These are phyloP conservation scores for Chaenocephalus aceratus DNA, from an alignment of 2,113 vertebrate species.

Conservation along the genomic window DNA sequence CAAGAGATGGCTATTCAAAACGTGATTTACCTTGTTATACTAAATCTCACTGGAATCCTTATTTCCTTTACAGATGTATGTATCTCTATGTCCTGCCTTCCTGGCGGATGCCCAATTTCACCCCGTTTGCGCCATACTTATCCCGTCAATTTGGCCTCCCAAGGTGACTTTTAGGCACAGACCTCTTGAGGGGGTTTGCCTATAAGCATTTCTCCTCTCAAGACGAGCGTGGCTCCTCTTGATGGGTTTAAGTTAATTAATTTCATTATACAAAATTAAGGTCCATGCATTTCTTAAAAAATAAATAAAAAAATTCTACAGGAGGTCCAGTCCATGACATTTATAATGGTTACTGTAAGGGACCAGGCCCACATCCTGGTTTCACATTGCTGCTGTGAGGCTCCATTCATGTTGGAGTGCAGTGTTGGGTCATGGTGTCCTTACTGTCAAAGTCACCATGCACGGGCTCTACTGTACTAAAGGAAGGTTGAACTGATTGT, in stretches of 20 bases:
- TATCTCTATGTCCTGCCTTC: slow-evolving; percentile 33
- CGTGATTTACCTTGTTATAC: slow-evolving; percentile 66
- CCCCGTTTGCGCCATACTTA: slow-evolving; percentile 76
- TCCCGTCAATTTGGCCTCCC: slow-evolving; percentile 76
- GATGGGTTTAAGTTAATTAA: slow-evolving; percentile 18
- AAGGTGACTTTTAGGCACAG: slow-evolving; percentile 82
- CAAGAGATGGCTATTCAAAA: slow-evolving; percentile 48
- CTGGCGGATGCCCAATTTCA: slow-evolving; percentile 52
- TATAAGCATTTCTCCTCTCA: slow-evolving; percentile 43
- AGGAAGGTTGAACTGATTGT: slow-evolving; percentile 16
- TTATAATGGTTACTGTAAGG: slow-evolving; percentile 8
- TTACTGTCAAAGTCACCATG: slow-evolving; percentile 71
- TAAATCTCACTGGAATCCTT: slow-evolving; percentile 37
- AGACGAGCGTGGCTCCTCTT: slow-evolving; percentile 45
- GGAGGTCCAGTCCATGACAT: not conserved
- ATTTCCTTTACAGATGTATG: slow-evolving; percentile 27
- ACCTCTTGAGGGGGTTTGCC: slow-evolving; percentile 58
- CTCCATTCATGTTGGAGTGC: slow-evolving; percentile 50
- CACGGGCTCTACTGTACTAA: slow-evolving; percentile 43
- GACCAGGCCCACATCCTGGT: slow-evolving; percentile 47
- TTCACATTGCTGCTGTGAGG: slow-evolving; percentile 49
- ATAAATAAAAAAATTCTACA: not conserved
- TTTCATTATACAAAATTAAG: slow-evolving; percentile 8
- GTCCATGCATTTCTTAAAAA: not conserved
- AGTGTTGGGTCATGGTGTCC: slow-evolving; percentile 74